Evolutionary conservation across 2,888 invertebrate species (phyloP).

Genomic region (Lissocephala sabroskyi): DNA sequence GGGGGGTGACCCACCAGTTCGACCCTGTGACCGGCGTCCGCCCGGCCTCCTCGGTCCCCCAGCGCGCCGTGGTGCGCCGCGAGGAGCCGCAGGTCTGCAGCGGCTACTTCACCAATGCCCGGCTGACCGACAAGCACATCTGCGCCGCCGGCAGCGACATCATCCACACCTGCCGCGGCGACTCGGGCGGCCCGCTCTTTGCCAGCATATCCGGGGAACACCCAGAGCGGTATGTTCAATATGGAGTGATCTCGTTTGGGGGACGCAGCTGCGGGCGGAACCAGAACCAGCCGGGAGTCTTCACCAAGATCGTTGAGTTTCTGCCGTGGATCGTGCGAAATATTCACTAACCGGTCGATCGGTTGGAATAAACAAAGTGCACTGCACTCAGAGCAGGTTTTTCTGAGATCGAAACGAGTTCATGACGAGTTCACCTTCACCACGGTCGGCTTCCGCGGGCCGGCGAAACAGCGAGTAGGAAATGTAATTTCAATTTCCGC

Average conservation of each 20-base stretch:
- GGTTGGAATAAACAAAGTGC: too few species aligned
- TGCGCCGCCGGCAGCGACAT: slow-evolving; percentile 59
- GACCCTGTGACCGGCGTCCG: neutral
- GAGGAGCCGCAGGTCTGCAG: slow-evolving; percentile 39
- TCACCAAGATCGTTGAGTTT: slow-evolving; percentile 74
- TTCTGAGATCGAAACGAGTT: too few species aligned
- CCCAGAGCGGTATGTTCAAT: slow-evolving; percentile 53
- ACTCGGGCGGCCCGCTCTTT: slow-evolving; percentile 65
- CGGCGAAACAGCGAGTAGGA: too few species aligned
- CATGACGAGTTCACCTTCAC: too few species aligned
- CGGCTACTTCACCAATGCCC: slow-evolving; percentile 27
- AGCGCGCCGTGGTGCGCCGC: slow-evolving; percentile 46
- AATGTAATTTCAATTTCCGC: too few species aligned
- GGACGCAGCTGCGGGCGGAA: slow-evolving; percentile 74
- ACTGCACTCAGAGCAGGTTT: too few species aligned
- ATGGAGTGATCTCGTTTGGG: slow-evolving; percentile 79
- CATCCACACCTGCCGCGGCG: slow-evolving; percentile 54
- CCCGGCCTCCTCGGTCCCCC: slow-evolving; percentile 33
- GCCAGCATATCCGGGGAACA: slow-evolving; percentile 32
- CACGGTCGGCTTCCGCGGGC: too few species aligned
- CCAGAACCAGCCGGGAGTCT: slow-evolving; percentile 74
- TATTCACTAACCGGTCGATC: slow-evolving; percentile 49
- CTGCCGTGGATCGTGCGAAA: slow-evolving; percentile 75
- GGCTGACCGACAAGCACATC: slow-evolving; percentile 46
- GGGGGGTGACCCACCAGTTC: slow-evolving; percentile 58